Evolutionary conservation across 2,113 vertebrate species (phyloP), one percentile per base, ranked within the genome.

Genomic region (Salminus brasiliensis): DNA sequence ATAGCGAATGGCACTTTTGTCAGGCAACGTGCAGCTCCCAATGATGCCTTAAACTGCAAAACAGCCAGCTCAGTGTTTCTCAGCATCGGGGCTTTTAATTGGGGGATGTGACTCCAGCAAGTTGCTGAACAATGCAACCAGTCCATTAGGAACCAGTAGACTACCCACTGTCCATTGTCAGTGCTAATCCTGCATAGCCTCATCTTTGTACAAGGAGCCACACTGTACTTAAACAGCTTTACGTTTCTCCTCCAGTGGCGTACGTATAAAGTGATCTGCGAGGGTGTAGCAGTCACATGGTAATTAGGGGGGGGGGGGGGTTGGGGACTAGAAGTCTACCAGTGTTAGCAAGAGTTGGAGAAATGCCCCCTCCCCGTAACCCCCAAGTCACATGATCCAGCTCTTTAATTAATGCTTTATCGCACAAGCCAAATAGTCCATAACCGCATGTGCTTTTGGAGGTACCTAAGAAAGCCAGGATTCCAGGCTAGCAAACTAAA

Each of bases 311-410:
- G 47, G 29, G 47, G n/a, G n/a, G n/a, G n/a, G n/a, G 29, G 73
- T 53, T 25, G 39, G 43, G 49, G 72, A 60, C 34, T 60, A 60
- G 72, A 36, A 69, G 18, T 45, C 55, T 49, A 43, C 78, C 55
- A 74, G 52, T 72, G 67, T 49, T 77, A 81, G 76, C 53, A 74
- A 72, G n/a, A 6, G 30, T 39, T 72, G 9, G 36, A 85, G 69
- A 76, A 85, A 88, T 75, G 79, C 60, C 25, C 59, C 59, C 75
- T 74, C 75, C 43, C 59, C 73, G 72, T 32, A 2, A 21, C 57
- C 27, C 25, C 11, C 6, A 69, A 21, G 5, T 88, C 90, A 90
- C 90, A 90, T 92, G 89, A 90, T 87, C 67, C 62, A 47, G 36
- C 36, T 80, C 72, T 76, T 52, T 36, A 15, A 72, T 41, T 47